These are phyloP conservation scores for Climacteris rufus DNA, from an alignment of 2,113 vertebrate genomes.

Conservation along the genomic window DNA sequence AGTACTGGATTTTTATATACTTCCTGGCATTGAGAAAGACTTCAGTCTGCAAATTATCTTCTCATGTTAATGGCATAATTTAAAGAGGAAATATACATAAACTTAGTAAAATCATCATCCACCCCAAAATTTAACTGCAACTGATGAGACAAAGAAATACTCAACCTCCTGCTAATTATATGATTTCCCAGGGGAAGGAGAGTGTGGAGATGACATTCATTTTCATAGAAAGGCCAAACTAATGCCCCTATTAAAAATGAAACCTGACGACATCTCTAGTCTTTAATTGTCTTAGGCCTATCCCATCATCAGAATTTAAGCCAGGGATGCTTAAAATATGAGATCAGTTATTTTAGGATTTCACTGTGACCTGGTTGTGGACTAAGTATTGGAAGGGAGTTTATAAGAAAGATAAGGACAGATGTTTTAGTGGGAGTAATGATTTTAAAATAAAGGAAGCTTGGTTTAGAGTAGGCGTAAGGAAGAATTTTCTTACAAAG, in stretches of 20 bases:
- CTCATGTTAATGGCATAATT: neutral
- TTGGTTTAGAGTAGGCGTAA: neutral
- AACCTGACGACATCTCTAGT: neutral
- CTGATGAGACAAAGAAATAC: rapidly evolving
- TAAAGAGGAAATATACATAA: neutral
- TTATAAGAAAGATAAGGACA: neutral
- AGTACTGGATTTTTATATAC: neutral
- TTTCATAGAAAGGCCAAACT: neutral
- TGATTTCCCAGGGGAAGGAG: neutral
- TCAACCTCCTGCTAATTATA: neutral
- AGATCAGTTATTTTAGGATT: neutral
- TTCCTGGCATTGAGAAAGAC: neutral
- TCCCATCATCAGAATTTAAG: neutral
- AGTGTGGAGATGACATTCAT: neutral
- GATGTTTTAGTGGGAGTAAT: neutral
- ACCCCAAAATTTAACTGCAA: neutral
- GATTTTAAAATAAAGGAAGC: neutral
- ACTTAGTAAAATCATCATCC: neutral
- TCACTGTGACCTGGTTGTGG: neutral
- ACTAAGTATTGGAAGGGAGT: neutral
- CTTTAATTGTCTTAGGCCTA: neutral
- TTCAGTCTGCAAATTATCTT: neutral
- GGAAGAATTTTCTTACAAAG: neutral
- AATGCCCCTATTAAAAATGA: neutral
- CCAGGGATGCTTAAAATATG: neutral